Conservation (phyloP, 2,797 vertebrate genomes). For the Gallinago stenura region DNA sequence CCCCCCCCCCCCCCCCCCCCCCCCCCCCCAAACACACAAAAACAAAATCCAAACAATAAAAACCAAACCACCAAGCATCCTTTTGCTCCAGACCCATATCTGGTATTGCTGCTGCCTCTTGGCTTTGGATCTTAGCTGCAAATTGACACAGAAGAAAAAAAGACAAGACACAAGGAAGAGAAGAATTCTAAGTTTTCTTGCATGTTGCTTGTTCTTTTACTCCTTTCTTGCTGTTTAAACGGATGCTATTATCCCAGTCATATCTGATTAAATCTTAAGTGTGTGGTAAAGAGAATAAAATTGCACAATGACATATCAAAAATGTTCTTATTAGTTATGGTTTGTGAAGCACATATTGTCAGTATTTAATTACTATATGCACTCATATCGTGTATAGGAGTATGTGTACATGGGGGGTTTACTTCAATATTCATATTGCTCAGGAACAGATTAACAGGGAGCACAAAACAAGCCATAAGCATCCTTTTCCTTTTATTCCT, state of each 20-base stretch:
- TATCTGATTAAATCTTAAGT: background rate
- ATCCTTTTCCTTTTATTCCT: constrained; percentile 17
- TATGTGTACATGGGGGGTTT: rapidly evolving
- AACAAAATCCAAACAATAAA: too few relatives aligned
- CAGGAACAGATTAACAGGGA: background rate
- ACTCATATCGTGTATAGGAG: background rate
- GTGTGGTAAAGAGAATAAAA: background rate
- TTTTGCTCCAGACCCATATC: background rate
- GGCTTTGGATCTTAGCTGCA: background rate
- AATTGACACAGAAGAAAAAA: background rate
- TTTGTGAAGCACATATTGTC: too few relatives aligned
- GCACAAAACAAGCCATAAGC: background rate
- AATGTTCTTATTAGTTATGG: background rate
- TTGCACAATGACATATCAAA: rapidly evolving
- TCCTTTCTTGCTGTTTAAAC: background rate
- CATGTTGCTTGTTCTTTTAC: background rate
- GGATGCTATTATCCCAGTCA: rapidly evolving
- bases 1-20: too few relatives aligned
- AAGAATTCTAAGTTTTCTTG: background rate
- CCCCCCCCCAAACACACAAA: too few relatives aligned
- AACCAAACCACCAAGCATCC: too few relatives aligned
- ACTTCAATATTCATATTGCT: background rate
- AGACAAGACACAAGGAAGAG: background rate
- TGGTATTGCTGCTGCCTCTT: background rate
- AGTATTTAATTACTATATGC: background rate